Conservation (phyloP, 2,797 vertebrate species). For the Borostomias antarcticus region DNA sequence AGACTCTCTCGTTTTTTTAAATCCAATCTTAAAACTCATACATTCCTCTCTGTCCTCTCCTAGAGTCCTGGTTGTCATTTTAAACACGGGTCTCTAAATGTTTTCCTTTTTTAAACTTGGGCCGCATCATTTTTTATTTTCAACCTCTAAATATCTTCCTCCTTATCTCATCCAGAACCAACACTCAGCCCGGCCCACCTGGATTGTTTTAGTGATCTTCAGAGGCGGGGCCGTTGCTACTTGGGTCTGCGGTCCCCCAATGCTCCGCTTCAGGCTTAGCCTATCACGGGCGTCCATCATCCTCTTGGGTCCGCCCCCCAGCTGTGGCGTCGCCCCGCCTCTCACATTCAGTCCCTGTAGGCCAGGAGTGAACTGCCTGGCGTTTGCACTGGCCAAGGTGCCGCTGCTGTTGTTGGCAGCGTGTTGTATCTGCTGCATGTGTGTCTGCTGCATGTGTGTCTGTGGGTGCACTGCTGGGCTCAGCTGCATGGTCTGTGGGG, state of each 20-base stretch:
- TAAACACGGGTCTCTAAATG: too few relatives aligned
- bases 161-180: not conserved
- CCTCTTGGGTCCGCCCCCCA: slow-evolving; percentile 77
- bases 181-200: slow-evolving; percentile 73
- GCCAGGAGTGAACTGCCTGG: slow-evolving; percentile 60
- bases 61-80: too few relatives aligned
- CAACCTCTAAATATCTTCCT: too few relatives aligned
- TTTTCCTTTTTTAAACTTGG: too few relatives aligned
- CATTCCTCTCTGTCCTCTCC: too few relatives aligned
- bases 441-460: slow-evolving; percentile 66
- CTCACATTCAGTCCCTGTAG: slow-evolving; percentile 61
- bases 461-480: slow-evolving; percentile 47
- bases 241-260: slow-evolving; percentile 73
- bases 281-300: slow-evolving; percentile 91
- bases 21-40: too few relatives aligned
- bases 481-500: slow-evolving; percentile 45
- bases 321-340: slow-evolving; percentile 48
- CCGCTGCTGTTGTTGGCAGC: slow-evolving; percentile 38
- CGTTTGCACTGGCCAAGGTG: slow-evolving; percentile 37
- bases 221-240: slow-evolving; percentile 73
- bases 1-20: too few relatives aligned
- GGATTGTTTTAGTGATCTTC: slow-evolving; percentile 98
- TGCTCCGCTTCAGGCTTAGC: slow-evolving; percentile 88
- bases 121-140: too few relatives aligned
- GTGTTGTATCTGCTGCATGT: slow-evolving; percentile 77